phyloP scores from a whole-genome alignment of 2,113 vertebrate genomes.

The Lophochroa leadbeateri region DNA sequence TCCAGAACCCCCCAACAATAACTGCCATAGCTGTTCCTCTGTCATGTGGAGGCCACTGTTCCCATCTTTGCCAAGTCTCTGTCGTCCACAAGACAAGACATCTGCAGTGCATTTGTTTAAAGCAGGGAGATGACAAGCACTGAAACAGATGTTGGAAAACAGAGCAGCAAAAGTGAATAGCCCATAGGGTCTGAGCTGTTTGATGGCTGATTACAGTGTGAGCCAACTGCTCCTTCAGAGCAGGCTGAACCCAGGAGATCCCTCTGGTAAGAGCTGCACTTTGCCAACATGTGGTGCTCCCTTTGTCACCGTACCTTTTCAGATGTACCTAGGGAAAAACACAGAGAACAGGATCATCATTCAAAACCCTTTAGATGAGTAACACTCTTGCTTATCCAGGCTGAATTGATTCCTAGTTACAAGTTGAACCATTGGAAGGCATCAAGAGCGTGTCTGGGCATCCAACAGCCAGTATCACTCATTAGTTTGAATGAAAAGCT shows the following conservation, averaged over 20 bases:
- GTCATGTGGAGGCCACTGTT: constrained; percentile 26
- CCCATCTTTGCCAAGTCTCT: constrained; percentile 44
- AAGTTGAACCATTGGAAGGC: constrained; percentile 23
- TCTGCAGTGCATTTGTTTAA: constrained; percentile 66
- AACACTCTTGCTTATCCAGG: neutral
- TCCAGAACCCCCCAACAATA: neutral
- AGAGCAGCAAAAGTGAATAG: constrained; percentile 37
- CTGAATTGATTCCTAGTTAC: constrained; percentile 31
- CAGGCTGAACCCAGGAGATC: constrained; percentile 9
- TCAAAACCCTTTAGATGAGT: constrained; percentile 22
- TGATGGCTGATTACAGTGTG: constrained; percentile 45
- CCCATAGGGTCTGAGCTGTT: constrained; percentile 34
- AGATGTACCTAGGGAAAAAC: neutral
- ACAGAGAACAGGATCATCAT: neutral
- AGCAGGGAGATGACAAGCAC: constrained; percentile 63
- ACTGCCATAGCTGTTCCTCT: neutral
- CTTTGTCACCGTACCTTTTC: constrained; percentile 19
- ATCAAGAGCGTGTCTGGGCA: constrained; percentile 35
- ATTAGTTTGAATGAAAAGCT: constrained; percentile 52
- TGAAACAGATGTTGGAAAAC: constrained; percentile 68
- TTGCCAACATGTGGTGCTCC: constrained; percentile 3
- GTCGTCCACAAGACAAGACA: constrained; percentile 60
- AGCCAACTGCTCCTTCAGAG: constrained; percentile 42
- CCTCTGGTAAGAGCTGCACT: neutral
- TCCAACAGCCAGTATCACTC: constrained; percentile 47